Evolutionary conservation across 2,797 vertebrate genomes (phyloP), one percentile per base, ranked within the genome.

Genomic region (Tokudaia muenninki): DNA sequence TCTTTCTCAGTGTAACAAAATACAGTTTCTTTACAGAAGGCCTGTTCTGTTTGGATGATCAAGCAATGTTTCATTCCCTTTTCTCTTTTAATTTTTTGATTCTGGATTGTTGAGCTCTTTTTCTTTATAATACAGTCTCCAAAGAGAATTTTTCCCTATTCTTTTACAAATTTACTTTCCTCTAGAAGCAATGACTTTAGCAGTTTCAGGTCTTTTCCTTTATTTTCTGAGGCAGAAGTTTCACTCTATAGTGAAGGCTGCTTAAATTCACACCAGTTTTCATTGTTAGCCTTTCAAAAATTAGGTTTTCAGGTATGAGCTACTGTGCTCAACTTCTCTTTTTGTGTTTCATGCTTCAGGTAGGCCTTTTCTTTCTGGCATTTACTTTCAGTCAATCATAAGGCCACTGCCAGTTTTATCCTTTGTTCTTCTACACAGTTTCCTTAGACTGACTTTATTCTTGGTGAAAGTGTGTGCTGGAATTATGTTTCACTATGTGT

Each of bases 171-270:
- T 31, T 79, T 91, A 57, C 50, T 93, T 70, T 86, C n/a, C 26
- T 87, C 41, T n/a, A 70, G 57, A 95, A 77, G 19, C 31, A 77
- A 9, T 92, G 26, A 29, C 79, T 89, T 61, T 84, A 65, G 86
- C 90, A 74, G n/a, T 52, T 81, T 94, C 90, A 93, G 74, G 29
- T 89, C 37, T 17, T 88, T 88, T 88, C 19, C 34, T 72, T 91
- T 72, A 75, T 26, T 86, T 70, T n/a, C 29, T 34, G 41, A 86
- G 83, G 17, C 26, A 34, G 41, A 59, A 44, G 57, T 83, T 37
- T 63, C 52, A 24, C 57, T 44, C 59, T 65, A 17, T 61, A 83
- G 31, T 44, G 50, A 44, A 87, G 63, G 6, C 63, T 87, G 63
- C 31, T 52, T 63, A 67, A n/a, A 70, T 70, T 87, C 19, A 50